Percentiles rank a stretch among this genome's conserved stretches.
Evolutionary conservation across 1,140 invertebrate species (phyloP).

Genomic region (Subanguina moxae): DNA sequence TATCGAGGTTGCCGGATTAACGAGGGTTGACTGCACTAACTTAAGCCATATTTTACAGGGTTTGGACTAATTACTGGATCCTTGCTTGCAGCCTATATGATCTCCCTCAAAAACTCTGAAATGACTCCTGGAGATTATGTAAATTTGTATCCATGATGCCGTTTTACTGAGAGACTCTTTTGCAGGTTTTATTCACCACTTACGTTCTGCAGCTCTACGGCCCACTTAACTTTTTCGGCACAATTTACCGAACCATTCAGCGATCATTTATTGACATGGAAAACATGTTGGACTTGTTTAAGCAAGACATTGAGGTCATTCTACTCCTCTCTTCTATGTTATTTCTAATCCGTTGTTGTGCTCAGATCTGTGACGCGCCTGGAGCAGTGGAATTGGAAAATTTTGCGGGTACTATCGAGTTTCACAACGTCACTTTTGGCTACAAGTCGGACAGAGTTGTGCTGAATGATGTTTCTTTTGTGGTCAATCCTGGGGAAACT

Average conservation of each 20-base stretch:
- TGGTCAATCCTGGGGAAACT: constrained; percentile 80
- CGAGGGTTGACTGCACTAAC: too few relatives aligned
- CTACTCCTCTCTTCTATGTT: too few relatives aligned
- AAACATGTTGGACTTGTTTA: constrained; percentile 93
- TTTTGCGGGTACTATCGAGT: constrained; percentile 76
- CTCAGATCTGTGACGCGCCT: constrained; percentile 68
- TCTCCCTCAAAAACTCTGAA: constrained; percentile 65
- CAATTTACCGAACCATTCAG: constrained; percentile 93
- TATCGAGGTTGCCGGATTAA: too few relatives aligned
- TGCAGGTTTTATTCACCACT: constrained; percentile 72
- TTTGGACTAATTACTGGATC: constrained; percentile 78
- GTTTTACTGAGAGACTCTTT: too few relatives aligned
- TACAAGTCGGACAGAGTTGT: constrained; percentile 78
- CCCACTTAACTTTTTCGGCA: constrained; percentile 93
- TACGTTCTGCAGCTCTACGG: constrained; percentile 94
- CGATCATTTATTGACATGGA: constrained; percentile 98
- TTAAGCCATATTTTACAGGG: constrained; percentile 65
- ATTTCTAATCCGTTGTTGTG: neutral
- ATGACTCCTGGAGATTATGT: constrained; percentile 89
- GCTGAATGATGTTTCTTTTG: constrained; percentile 78
- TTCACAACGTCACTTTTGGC: constrained; percentile 80
- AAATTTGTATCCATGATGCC: too few relatives aligned
- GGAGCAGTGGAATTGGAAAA: constrained; percentile 72
- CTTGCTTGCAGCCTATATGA: constrained; percentile 78
- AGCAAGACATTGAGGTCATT: constrained; percentile 73